phyloP scores from a whole-genome alignment of 2,888 invertebrate genomes.

The Rhamphomyia laevipes region DNA sequence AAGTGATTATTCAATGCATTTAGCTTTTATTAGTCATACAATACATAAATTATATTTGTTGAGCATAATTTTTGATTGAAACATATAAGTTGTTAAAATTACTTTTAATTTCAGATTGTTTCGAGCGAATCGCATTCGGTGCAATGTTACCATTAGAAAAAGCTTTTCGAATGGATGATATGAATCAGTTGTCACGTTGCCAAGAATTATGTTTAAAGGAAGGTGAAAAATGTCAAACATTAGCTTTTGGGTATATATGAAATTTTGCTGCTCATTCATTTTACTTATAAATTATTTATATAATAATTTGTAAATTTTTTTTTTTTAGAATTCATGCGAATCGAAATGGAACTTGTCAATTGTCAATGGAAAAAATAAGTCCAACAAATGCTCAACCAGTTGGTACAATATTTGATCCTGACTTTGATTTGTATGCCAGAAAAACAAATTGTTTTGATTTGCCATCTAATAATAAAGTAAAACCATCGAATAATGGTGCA shows the following conservation, averaged over 20 bases:
- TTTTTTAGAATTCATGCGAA: slow-evolving; percentile 44
- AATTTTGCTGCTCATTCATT: slow-evolving; percentile 1
- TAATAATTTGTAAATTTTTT: no score
- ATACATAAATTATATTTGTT: no score
- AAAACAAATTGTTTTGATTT: slow-evolving; percentile 42
- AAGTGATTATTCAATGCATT: no score
- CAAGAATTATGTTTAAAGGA: slow-evolving; percentile 51
- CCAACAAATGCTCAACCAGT: slow-evolving; percentile 40
- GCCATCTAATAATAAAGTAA: slow-evolving; percentile 8
- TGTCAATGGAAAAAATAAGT: slow-evolving; percentile 40
- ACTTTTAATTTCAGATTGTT: slow-evolving; percentile 43
- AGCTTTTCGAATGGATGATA: slow-evolving; percentile 48
- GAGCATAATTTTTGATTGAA: no score
- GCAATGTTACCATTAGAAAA: slow-evolving; percentile 46
- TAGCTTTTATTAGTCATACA: no score
- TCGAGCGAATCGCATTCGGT: slow-evolving; percentile 51
- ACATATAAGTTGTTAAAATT: no score
- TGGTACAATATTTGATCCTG: slow-evolving; percentile 44
- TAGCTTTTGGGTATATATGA: slow-evolving; percentile 47
- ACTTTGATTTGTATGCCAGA: slow-evolving; percentile 48
- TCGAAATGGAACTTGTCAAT: slow-evolving; percentile 50
- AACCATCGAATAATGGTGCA: background rate
- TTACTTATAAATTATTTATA: background rate
- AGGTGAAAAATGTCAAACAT: slow-evolving; percentile 47
- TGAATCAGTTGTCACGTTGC: slow-evolving; percentile 48